Evolutionary conservation across 2,113 vertebrate species (phyloP).

Genomic region (Excalfactoria chinensis): DNA sequence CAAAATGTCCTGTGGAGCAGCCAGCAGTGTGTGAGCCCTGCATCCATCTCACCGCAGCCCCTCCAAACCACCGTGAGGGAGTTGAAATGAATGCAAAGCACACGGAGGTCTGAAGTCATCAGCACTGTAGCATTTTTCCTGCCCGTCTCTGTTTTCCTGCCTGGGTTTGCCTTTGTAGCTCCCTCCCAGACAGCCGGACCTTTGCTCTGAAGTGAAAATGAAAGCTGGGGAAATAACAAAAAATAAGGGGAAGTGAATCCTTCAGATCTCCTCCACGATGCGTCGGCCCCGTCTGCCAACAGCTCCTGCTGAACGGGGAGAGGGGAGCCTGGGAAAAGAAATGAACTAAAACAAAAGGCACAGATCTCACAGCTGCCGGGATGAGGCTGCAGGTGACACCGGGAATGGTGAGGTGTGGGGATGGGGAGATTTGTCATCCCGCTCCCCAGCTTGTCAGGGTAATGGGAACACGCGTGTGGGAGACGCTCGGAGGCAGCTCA

Average conservation of each 20-base stretch:
- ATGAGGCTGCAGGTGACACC: background rate
- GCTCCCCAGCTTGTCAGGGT: background rate
- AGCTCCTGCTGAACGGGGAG: slow-evolving; percentile 15
- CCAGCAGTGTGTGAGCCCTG: background rate
- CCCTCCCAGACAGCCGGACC: slow-evolving; percentile 61
- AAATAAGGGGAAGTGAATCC: slow-evolving; percentile 50
- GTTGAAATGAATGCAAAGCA: slow-evolving; percentile 53
- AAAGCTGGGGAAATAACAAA: slow-evolving; percentile 16
- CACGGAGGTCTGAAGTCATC: slow-evolving; percentile 43
- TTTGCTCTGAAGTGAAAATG: slow-evolving; percentile 73
- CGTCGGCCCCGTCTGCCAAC: slow-evolving; percentile 50
- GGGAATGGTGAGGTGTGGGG: background rate
- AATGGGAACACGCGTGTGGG: slow-evolving; percentile 24
- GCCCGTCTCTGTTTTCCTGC: slow-evolving; percentile 58
- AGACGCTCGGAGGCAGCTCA: background rate
- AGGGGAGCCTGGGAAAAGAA: background rate
- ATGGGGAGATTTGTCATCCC: slow-evolving; percentile 7
- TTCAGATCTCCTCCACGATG: slow-evolving; percentile 55
- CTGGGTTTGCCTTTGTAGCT: slow-evolving; percentile 56
- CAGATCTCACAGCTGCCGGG: background rate
- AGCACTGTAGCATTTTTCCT: slow-evolving; percentile 40
- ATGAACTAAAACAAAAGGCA: background rate
- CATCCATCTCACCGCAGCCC: background rate
- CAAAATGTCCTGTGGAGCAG: background rate
- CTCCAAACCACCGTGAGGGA: background rate